phyloP scores from a whole-genome alignment of 2,888 invertebrate genomes.

The Aleiodes alternator region DNA sequence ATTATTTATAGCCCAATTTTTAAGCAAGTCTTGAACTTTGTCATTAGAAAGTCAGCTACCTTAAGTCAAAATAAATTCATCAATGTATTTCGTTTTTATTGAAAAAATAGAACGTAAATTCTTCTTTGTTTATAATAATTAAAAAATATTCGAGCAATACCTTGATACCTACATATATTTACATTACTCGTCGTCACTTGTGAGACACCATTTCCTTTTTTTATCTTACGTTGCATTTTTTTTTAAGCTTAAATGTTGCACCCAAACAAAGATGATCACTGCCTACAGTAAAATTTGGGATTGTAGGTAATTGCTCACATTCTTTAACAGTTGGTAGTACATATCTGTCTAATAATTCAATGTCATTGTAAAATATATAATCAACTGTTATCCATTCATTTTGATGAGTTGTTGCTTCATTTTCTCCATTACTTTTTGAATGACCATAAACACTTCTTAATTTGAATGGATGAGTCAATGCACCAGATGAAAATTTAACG shows the following conservation, averaged over 20 bases:
- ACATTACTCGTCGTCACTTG: constrained; percentile 12
- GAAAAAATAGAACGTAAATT: neutral
- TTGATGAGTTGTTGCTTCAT: constrained; percentile 87
- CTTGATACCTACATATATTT: constrained; percentile 27
- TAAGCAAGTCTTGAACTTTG: too few species aligned
- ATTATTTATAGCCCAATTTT: too few species aligned
- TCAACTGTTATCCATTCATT: constrained; percentile 88
- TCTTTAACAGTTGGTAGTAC: constrained; percentile 81
- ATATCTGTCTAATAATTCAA: constrained; percentile 74
- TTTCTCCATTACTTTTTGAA: constrained; percentile 71
- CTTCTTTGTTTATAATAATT: too few species aligned
- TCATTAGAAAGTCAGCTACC: too few species aligned
- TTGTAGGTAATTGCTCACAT: constrained; percentile 77
- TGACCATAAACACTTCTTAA: constrained; percentile 84
- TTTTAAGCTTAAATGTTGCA: constrained; percentile 81
- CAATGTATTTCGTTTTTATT: neutral
- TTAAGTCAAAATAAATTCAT: too few species aligned
- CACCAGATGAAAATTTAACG: constrained; percentile 79
- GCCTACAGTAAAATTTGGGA: constrained; percentile 86
- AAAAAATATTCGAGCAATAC: constrained; percentile 19
- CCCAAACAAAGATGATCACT: constrained; percentile 92
- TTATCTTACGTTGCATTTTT: constrained; percentile 55
- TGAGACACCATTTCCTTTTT: neutral
- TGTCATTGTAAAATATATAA: constrained; percentile 90
- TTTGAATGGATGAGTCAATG: constrained; percentile 81